Evolutionary conservation across 2,888 invertebrate genomes (phyloP), one percentile per base, ranked within the genome.

Genomic region (Junonia oenone): DNA sequence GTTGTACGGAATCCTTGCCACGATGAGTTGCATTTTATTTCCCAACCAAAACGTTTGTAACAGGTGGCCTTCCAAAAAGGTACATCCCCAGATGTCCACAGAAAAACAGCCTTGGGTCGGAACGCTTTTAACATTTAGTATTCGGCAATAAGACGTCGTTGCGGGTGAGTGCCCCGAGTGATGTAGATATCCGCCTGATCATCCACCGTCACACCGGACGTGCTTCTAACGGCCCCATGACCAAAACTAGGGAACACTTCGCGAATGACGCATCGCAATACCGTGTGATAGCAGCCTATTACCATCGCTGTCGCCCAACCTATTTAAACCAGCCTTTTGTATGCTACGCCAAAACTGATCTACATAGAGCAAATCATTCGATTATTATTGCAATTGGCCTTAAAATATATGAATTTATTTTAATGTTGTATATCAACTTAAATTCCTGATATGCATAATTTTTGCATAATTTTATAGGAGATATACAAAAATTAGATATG

Each of bases 141-240:
- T 43, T 40, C 40, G 27, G 15, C 43, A 52, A 37, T 26, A 37
- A 52, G 29, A 29, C 52, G 17, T 26, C 9, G 19, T n/a, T 40
- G 31, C 33, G 17, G 54, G 47, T 57, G 54, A 51, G 54, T 58
- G 61, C 48, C 55, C 50, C 40, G 22, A 31, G 17, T 11, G 26
- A 45, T 26, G 40, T 76, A 72, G 73, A 83, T 82, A 81, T 87
- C 86, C 87, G 81, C 77, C 70, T 55, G 80, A 77, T 85, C 72
- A 87, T 87, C 87, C 73, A 59, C 37, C 26, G 45, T n/a, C 37
- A 35, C 45, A 78, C 79, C 82, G 82, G 83, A 81, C 67, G 75
- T 67, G 63, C 58, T 60, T 51, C 63, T 87, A 86, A 85, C 86
- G 85, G 84, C 63, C 66, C 72, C 45, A 64, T 67, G 70, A 62